Evolutionary conservation across 2,888 invertebrate genomes (phyloP).

Genomic region (Plebejus anna): DNA sequence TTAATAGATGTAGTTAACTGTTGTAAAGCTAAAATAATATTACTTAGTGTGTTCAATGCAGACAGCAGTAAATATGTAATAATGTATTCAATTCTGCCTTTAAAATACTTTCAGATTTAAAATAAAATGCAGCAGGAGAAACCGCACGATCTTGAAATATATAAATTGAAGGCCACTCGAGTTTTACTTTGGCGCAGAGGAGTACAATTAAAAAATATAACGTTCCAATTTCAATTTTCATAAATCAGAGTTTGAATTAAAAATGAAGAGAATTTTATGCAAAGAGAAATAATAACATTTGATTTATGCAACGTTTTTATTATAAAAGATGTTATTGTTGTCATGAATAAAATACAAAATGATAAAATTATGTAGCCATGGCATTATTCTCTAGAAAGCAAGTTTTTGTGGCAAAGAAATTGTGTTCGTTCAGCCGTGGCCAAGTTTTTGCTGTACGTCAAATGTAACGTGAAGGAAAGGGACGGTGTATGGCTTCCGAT

Average conservation of each 20-base stretch:
- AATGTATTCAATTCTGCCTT: not conserved
- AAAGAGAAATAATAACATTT: not conserved
- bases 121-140: not conserved
- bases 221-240: not conserved
- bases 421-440: constrained; percentile 19
- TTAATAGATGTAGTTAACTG: too few relatives aligned
- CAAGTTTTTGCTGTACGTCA: constrained; percentile 14
- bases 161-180: not conserved
- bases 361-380: constrained; percentile 6
- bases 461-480: constrained; percentile 18
- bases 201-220: not conserved
- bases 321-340: not conserved
- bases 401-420: constrained; percentile 21
- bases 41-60: not conserved
- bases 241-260: too few relatives aligned
- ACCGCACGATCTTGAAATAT: constrained; percentile 7
- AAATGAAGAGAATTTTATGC: not conserved
- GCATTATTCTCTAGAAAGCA: constrained; percentile 17
- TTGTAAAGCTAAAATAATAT: too few relatives aligned
- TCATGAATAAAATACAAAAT: not conserved
- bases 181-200: not conserved
- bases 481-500: constrained; percentile 5
- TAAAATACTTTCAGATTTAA: not conserved
- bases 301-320: not conserved
- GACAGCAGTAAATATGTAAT: not conserved